Conservation (phyloP, 2,888 invertebrate species). For the Ryuthela nishihirai region DNA sequence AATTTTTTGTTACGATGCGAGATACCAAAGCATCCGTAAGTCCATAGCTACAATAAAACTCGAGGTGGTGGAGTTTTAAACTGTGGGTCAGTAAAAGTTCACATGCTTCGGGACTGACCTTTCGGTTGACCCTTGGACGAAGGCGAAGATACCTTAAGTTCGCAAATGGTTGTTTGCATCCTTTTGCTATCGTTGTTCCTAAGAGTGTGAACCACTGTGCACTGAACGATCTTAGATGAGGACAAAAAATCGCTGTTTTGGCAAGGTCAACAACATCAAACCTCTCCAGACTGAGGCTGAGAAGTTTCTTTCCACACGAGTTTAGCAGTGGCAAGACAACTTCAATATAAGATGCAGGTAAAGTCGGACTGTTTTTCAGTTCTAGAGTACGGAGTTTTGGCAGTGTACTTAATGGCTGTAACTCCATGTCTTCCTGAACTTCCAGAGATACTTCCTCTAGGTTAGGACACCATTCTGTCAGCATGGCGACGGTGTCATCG, state of each 20-base stretch:
- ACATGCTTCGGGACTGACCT: constrained; percentile 39
- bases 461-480: constrained; percentile 41
- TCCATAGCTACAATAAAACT: constrained; percentile 42
- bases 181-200: constrained; percentile 16
- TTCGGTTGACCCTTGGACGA: constrained; percentile 39
- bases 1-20: constrained; percentile 34
- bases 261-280: constrained; percentile 42
- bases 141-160: constrained; percentile 39
- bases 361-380: constrained; percentile 40
- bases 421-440: constrained; percentile 41
- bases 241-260: constrained; percentile 40
- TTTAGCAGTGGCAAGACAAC: constrained; percentile 41
- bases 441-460: constrained; percentile 40
- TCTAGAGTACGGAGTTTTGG: constrained; percentile 25
- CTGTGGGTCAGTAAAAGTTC: constrained; percentile 37
- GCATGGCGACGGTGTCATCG: constrained; percentile 25
- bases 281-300: constrained; percentile 37
- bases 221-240: constrained; percentile 40
- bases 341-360: constrained; percentile 37
- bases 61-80: constrained; percentile 36
- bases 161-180: constrained; percentile 34
- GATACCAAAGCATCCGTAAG: constrained; percentile 36
- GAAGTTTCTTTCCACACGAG: constrained; percentile 35
- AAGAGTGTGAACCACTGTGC: constrained; percentile 42
- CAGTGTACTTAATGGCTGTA: constrained; percentile 29